Evolutionary conservation across 2,797 vertebrate species (phyloP), one percentile per base, ranked within the genome.

Genomic region (Siniperca obscura): DNA sequence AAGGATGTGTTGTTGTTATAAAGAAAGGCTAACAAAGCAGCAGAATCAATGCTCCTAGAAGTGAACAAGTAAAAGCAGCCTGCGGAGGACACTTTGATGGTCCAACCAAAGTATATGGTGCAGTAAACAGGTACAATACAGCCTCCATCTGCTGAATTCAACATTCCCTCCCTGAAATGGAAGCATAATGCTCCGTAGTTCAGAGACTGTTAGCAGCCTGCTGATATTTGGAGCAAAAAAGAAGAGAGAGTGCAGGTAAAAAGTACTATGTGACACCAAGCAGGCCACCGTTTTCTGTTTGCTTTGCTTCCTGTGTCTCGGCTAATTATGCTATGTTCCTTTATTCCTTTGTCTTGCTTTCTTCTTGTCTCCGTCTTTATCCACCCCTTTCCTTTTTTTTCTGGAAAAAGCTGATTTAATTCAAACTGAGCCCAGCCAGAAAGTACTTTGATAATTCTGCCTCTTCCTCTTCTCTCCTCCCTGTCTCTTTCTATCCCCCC

Each of bases 61-160:
- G 75, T 71, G 81, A 82, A 81, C 64, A 38, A 67, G 80, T 67
- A 59, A 68, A 56, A 70, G 48, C 48, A 59, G 85, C 84, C 74
- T 65, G 84, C 57, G 27, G 86, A 88, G 87, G 81, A 78, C 69
- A 68, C 90, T 88, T 88, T 91, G 86, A 90, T 85, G 83, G 83
- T 78, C 70, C 74, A 67, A 61, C 73, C 59, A 40, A 72, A 87
- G 78, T 40, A 74, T 74, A 83, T 44, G 74, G 44, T 83, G 88
- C 46, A 8, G 82, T 86, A 87, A 89, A 89, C 78, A 46, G 50
- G 50, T 72, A 81, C 68, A 68, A 64, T 66, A 4, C 76, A 74
- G 68, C 84, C 79, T 87, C 84, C 86, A 59, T 87, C 87, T 84
- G 77, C 81, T 66, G 25, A 70, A 62, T 71, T 74, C 87, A 76